Conservation (phyloP, 1,140 invertebrate genomes). For the Ctenoplectra terminalis region DNA sequence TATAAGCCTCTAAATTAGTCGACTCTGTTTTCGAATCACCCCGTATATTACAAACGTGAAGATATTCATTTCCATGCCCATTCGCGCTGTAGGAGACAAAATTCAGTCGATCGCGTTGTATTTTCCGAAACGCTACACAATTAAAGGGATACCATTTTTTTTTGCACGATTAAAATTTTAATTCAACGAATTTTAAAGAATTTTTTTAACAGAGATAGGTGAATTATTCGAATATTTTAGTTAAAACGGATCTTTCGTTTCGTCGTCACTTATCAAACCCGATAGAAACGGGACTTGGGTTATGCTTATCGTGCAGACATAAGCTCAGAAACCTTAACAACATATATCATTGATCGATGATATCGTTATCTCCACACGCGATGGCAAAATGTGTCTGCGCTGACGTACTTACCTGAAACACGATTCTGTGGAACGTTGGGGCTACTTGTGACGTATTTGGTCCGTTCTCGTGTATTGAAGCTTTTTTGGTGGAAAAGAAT, state of each 20-base stretch:
- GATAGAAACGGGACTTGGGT: not conserved
- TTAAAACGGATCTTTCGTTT: not conserved
- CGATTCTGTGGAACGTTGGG: not conserved
- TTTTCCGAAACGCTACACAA: not conserved
- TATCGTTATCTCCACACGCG: constrained; percentile 12
- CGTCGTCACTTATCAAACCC: not conserved
- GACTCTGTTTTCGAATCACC: too few species aligned
- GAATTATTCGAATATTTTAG: not conserved
- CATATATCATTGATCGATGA: constrained; percentile 26
- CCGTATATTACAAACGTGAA: too few species aligned
- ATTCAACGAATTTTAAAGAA: not conserved
- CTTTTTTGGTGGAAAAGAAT: not conserved
- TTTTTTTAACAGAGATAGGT: not conserved
- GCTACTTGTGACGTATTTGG: not conserved
- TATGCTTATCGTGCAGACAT: constrained; percentile 7
- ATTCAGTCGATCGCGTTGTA: too few species aligned
- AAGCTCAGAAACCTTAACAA: constrained; percentile 21
- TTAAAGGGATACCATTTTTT: not conserved
- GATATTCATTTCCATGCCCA: too few species aligned
- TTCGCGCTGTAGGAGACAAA: too few species aligned
- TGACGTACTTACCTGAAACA: not conserved
- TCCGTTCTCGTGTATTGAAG: not conserved
- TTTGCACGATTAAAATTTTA: not conserved
- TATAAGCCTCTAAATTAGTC: too few species aligned
- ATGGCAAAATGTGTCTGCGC: not conserved